Evolutionary conservation across 2,888 invertebrate species (phyloP), one percentile per base, ranked within the genome.

Genomic region (Lycia hirtaria): DNA sequence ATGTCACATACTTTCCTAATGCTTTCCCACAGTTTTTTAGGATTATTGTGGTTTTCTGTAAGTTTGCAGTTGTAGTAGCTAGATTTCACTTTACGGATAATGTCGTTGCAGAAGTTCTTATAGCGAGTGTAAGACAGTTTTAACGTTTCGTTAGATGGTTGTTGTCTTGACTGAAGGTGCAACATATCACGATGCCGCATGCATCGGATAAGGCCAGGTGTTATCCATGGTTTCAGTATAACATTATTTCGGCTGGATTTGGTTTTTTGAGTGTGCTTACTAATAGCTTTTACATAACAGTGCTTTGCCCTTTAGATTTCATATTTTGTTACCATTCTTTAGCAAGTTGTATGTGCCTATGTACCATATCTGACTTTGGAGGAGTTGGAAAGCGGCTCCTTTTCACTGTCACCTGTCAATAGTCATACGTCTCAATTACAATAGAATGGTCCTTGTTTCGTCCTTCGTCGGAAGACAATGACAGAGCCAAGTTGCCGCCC

Each of bases 381-480:
- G 40, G 12, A 40, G 24, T 40, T 38, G 12, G 22, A 38, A 22
- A 38, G 22, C 14, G 38, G 7, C 38, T 38, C 41, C 43, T 4
- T 43, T 32, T 33, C 33, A 41, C 12, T 41, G 28, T 51, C 48
- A 20, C 19, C 28, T 49, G 50, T 55, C 54, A 52, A 49, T 53
- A 33, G 51, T 49, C 41, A 48, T 40, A 53, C 44, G 10, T 38
- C 33, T 33, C 26, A 22, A 40, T 49, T 49, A 15, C 32, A 28
- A 47, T 51, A 17, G 55, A 54, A 54, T 33, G 33, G 41, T 17
- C 43, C 57, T 56, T 52, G 54, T 60, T 60, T 59, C 53, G 57
- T 56, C 45, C 62, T 62, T 61, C 32, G 47, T 56, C 48, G 47
- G 10, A 28, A 56, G 49, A 60, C 53, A 52, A 56, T 45, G 54